Evolutionary conservation across 1,140 invertebrate species (phyloP), one percentile per base, ranked within the genome.

Genomic region (Tachypleus tridentatus): DNA sequence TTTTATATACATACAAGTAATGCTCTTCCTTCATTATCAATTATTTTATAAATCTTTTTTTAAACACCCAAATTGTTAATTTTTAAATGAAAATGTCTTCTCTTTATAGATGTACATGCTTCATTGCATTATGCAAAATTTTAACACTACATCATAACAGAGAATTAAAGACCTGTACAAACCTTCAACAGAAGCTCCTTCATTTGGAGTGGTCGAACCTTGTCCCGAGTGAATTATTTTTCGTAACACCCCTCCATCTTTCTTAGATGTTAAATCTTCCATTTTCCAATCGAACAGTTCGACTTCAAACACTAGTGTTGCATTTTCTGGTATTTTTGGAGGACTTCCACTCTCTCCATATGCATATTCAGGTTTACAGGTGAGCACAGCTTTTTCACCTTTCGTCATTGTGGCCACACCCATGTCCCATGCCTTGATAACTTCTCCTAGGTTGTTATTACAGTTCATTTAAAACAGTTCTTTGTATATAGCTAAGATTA

Each of bases 401-500:
- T 87, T 87, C 77, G 89, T 92, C 96, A 99, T 98, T 0, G 88
- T 90, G 0, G 88, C 86, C 5, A 98, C 86, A 61, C 92, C 95
- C 69, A 92, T 83, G 74, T 98, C 95, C 89, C 95, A 98, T 78
- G 85, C 94, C 82, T 93, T 93, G 65, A 99, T 96, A 1, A 97
- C 91, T 70, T 77, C 76, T 3, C 83, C 86, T 87, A 67, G 49
- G 51, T 29, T 29, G 63, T 29, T 2, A 29, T 29, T 29, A 29
- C 29, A 29, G 29, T 29, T 29, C 2, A 29, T n/a, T 6, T 49
- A 10, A n/a, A 49, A 11, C 4, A 49, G 50, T 56, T 11, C 54
- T 10, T 56, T 56, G 10, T 56, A 10, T 3, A 10, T 11, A 56
- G 10, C 54, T 56, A 56, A 56, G 54, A 2, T 3, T 4, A 5